Evolutionary conservation across 2,797 vertebrate genomes (phyloP).

Genomic region (Oreonectes daqikongensis): DNA sequence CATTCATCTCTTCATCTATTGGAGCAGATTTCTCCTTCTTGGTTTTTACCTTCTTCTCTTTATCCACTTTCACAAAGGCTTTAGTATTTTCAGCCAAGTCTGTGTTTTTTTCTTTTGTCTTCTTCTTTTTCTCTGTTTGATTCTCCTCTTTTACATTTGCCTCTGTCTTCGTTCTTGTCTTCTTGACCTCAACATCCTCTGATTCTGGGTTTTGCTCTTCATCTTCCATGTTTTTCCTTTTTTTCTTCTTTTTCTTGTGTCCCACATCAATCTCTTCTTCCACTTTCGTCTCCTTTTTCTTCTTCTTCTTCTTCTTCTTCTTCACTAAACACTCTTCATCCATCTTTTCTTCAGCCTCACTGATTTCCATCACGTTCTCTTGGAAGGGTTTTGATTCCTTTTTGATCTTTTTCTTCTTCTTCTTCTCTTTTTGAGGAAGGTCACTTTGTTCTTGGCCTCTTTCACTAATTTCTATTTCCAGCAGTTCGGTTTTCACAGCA

Average conservation of each 20-base stretch:
- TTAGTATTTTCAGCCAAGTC: neutral
- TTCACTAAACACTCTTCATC: slow-evolving; percentile 1
- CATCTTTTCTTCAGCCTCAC: neutral
- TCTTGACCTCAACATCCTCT: neutral
- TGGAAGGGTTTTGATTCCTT: neutral
- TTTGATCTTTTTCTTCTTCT: slow-evolving; percentile 33
- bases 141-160: neutral
- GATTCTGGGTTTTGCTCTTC: neutral
- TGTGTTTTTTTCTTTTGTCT: neutral
- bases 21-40: neutral
- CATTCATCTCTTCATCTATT: neutral
- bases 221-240: slow-evolving; percentile 2
- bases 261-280: slow-evolving; percentile 5
- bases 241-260: slow-evolving; percentile 31
- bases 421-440: slow-evolving; percentile 22
- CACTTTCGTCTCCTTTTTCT: neutral
- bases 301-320: slow-evolving; percentile 2
- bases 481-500: neutral
- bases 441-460: neutral
- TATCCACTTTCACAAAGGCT: slow-evolving; percentile 1
- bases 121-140: slow-evolving; percentile 46
- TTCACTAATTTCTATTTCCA: neutral
- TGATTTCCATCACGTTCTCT: neutral
- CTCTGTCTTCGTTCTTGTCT: slow-evolving; percentile 24
- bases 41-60: slow-evolving; percentile 36